Evolutionary conservation across 2,113 vertebrate species (phyloP), one percentile per base, ranked within the genome.

Genomic region (Tautogolabrus adspersus): DNA sequence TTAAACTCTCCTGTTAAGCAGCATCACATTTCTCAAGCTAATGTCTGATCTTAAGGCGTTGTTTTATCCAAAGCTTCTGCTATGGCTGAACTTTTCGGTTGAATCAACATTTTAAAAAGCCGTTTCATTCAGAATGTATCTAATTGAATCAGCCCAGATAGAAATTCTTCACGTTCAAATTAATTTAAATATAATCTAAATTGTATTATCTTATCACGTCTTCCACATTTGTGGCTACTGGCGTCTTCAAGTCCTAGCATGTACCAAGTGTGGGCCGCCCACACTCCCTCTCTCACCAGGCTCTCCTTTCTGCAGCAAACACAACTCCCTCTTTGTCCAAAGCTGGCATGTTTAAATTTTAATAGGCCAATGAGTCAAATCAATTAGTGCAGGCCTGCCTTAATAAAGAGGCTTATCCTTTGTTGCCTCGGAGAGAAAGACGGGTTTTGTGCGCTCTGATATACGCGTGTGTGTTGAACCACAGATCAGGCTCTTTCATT

Each of bases 401-500:
- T 34, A 46, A 62, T 12, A 3, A 10, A 65, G 49, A 57, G 57
- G 30, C 46, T 52, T 58, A 11, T 22, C 38, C 13, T 52, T 30
- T 0, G 22, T 59, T 40, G 23, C 55, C 40, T 18, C 44, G 59
- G 64, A 62, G 51, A 86, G 22, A 64, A 10, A 21, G 8, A 72
- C 1, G 21, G 10, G 46, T 10, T 57, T 10, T 60, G 57, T 72
- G 49, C 38, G 72, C 46, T 19, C 12, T 18, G 3, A 8, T 19
- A 23, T 66, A 13, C 10, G 13, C 46, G 40, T 49, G 42, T 71
- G 57, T 63, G 59, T 72, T 77, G 75, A 76, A 70, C 75, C 54
- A 56, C 69, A 75, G 63, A 79, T 66, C 62, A 38, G 56, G 10
- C 55, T 82, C 55, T 54, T 52, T 42, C 60, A 76, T 87, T 77